Conservation (phyloP, 2,113 vertebrate species). For the Sinosuthora webbiana region DNA sequence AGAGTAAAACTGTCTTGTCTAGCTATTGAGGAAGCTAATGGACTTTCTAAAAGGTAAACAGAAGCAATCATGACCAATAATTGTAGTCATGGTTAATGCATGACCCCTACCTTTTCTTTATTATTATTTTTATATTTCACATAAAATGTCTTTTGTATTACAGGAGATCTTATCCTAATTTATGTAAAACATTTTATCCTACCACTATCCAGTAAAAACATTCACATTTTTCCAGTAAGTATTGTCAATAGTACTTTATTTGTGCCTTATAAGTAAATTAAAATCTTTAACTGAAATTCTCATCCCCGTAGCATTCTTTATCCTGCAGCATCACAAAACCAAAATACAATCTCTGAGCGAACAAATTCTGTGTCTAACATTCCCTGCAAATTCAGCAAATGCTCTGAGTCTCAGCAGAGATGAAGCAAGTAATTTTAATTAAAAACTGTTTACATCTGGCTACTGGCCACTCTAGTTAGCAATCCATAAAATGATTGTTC, state of each 20-base stretch:
- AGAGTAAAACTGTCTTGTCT: background rate
- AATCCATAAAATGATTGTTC: conserved; percentile 6
- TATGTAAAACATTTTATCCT: background rate
- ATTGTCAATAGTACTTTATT: background rate
- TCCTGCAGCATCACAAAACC: background rate
- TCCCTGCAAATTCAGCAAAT: conserved; percentile 25
- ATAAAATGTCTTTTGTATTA: background rate
- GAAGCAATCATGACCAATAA: background rate
- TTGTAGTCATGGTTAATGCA: background rate
- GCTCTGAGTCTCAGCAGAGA: background rate
- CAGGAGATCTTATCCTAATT: background rate
- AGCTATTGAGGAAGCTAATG: background rate
- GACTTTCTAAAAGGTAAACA: background rate
- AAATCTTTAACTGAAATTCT: background rate
- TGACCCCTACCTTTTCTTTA: background rate
- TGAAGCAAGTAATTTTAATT: conserved; percentile 22
- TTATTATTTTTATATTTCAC: background rate
- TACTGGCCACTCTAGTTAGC: conserved; percentile 1
- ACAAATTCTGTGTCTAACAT: background rate
- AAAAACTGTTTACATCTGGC: background rate
- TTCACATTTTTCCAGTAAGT: background rate
- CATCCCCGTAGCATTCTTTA: background rate
- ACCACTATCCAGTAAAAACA: background rate
- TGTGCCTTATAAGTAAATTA: background rate
- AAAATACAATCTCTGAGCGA: background rate